phyloP scores from a whole-genome alignment of 2,888 invertebrate species.

The Bhutanitis thaidina region DNA sequence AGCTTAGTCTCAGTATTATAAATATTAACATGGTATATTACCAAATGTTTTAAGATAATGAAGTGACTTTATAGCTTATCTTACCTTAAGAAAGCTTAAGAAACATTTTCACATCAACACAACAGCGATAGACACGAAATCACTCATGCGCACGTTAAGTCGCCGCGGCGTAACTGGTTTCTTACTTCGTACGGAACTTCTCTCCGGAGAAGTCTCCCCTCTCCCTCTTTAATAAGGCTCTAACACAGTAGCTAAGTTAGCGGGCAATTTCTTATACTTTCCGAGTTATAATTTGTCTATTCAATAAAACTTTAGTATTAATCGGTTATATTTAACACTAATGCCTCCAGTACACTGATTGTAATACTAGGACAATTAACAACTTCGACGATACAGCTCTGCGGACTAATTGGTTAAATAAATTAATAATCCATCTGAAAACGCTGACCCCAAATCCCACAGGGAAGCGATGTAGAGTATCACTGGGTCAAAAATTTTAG shows the following conservation, averaged over 20 bases:
- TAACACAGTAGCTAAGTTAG: slow-evolving; percentile 19
- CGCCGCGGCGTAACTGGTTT: slow-evolving; percentile 32
- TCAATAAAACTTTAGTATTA: too few relatives aligned
- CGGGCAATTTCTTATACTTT: slow-evolving; percentile 5
- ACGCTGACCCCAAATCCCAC: too few relatives aligned
- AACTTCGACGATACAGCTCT: too few relatives aligned
- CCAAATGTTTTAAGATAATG: neutral
- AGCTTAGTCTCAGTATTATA: neutral
- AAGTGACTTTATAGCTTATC: neutral
- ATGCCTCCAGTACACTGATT: too few relatives aligned
- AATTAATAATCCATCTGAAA: too few relatives aligned
- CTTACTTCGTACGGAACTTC: slow-evolving; percentile 24
- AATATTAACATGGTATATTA: neutral
- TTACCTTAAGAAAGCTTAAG: slow-evolving; percentile 28
- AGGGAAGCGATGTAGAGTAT: too few relatives aligned
- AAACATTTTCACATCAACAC: slow-evolving; percentile 29
- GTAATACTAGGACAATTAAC: too few relatives aligned
- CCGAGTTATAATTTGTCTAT: too few relatives aligned
- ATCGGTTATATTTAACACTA: too few relatives aligned
- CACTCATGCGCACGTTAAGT: slow-evolving; percentile 26
- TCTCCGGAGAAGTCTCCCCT: slow-evolving; percentile 28
- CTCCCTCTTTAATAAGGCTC: slow-evolving; percentile 23
- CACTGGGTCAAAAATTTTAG: too few relatives aligned
- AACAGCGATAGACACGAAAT: slow-evolving; percentile 13
- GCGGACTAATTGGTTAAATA: too few relatives aligned